phyloP scores from a whole-genome alignment of 2,113 vertebrate genomes.

The Sterrhoptilus dennistouni region DNA sequence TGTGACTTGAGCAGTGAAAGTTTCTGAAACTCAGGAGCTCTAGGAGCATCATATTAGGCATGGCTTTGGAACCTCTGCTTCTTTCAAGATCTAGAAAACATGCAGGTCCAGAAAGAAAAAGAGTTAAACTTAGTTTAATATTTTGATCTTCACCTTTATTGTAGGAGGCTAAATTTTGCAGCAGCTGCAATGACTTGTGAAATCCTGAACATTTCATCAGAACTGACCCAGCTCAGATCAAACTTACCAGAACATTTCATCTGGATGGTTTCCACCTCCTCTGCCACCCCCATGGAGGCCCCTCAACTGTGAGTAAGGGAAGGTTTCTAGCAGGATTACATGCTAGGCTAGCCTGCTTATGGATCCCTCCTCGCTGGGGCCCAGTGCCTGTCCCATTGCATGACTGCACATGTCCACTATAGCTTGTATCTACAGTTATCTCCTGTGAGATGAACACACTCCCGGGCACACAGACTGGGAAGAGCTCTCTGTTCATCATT shows the following conservation, averaged over 20 bases:
- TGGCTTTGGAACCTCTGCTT: not conserved
- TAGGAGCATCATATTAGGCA: not conserved
- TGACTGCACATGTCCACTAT: not conserved
- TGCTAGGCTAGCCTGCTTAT: not conserved
- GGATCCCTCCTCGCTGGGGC: not conserved
- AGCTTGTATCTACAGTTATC: not conserved
- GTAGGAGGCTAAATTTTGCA: not conserved
- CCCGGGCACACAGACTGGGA: not conserved
- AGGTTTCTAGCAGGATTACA: not conserved
- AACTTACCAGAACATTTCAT: not conserved
- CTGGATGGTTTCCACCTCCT: not conserved
- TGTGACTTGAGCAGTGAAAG: not conserved
- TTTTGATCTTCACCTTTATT: not conserved
- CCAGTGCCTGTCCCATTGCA: not conserved
- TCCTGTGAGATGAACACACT: not conserved
- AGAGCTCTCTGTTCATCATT: not conserved
- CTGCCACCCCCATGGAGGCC: not conserved
- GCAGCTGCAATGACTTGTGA: not conserved
- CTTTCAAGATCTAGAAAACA: not conserved
- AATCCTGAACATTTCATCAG: not conserved
- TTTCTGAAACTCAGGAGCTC: not conserved
- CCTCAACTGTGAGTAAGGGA: not conserved
- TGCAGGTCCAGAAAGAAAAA: not conserved
- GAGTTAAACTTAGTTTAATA: not conserved
- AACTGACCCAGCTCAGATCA: not conserved